These are phyloP conservation scores for Sander lucioperca DNA, from an alignment of 2,113 vertebrate genomes.

Conservation along the genomic window DNA sequence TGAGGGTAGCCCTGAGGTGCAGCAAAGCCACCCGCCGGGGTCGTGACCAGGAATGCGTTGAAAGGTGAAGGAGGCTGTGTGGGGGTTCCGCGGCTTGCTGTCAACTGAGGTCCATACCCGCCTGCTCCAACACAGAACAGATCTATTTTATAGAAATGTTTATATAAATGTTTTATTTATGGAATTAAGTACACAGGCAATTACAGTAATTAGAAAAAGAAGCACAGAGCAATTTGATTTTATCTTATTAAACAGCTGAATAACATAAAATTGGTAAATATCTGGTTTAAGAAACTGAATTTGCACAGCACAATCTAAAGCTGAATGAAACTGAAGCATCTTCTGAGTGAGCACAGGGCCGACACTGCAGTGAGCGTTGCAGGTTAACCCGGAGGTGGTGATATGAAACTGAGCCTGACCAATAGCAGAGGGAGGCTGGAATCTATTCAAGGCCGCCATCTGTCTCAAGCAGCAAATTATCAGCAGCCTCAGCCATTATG, in stretches of 20 bases:
- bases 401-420: conserved; percentile 71
- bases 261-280: background rate
- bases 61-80: conserved; percentile 94
- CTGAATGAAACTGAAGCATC: conserved; percentile 31
- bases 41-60: conserved; percentile 93
- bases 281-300: conserved; percentile 8
- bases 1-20: conserved; percentile 96
- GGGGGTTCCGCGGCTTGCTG: conserved; percentile 91
- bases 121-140: conserved; percentile 79
- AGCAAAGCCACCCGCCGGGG: conserved; percentile 93
- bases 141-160: conserved; percentile 12
- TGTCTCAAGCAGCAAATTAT: conserved; percentile 74
- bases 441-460: conserved; percentile 77
- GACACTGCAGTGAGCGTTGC: conserved; percentile 44
- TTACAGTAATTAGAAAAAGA: background rate
- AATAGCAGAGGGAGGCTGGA: conserved; percentile 64
- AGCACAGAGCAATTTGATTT: background rate
- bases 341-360: conserved; percentile 9
- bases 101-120: conserved; percentile 92
- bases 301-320: background rate
- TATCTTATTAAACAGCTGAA: background rate
- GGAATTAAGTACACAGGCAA: background rate
- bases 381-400: conserved; percentile 61
- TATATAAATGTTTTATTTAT: background rate
- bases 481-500: conserved; percentile 74